Evolutionary conservation across 2,888 invertebrate species (phyloP), one percentile per base, ranked within the genome.

Genomic region (Apodemia arnacis): DNA sequence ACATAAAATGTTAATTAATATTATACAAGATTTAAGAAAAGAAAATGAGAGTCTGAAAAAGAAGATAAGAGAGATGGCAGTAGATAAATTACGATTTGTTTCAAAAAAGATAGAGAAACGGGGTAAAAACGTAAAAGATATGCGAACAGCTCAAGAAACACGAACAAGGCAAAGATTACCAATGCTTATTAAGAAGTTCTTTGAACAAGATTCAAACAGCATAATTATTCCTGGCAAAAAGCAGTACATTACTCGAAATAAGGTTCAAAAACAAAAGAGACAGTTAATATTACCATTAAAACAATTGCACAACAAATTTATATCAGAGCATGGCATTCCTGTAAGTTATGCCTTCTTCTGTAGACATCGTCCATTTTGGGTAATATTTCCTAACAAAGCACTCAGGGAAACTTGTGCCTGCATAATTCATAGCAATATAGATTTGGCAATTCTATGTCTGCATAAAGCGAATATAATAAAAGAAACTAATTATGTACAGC

Each of bases 151-250:
- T 63, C n/a, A 63, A 63, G 6, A 5, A 1, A 63, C 24, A 4
- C 59, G 21, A 63, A 21, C 8, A 63, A 63, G 24, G 24, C 7
- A 63, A 8, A 6, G 21, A 63, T 7, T 63, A 63, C 21, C 21
- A 63, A 8, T 63, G 5, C 8, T 63, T 63, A 21, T 63, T n/a
- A 27, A 63, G 11, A 63, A 63, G 11, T 63, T 63, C 24, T 63
- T 63, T 63, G 63, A 63, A 63, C 63, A 63, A 21, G 63, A 63
- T 63, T 21, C 63, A 63, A 63, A 63, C 24, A 63, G 63, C 63
- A 24, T 11, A 21, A 63, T 63, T 13, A 63, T 63, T 10, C 63
- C 63, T 1, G 63, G 24, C n/a, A 63, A 63, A 24, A 63, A 63
- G 24, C 63, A 63, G 11, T 27, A 63, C 13, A 63, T 63, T 10